Conservation (phyloP, 1,140 invertebrate species). For the Drosophila prosaltans region DNA sequence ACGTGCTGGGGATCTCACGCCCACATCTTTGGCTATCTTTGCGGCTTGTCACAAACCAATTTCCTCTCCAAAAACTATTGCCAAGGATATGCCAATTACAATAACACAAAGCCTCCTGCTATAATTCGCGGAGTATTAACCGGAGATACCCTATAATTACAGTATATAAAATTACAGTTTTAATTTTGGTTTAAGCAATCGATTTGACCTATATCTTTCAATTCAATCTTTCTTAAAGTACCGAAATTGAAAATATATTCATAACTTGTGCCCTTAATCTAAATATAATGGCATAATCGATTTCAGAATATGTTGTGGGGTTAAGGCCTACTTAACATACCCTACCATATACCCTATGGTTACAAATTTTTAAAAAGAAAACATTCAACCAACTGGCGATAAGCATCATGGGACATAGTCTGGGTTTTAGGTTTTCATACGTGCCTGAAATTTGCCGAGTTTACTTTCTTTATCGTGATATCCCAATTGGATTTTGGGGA, state of each 20-base stretch:
- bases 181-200: no score
- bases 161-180: no score
- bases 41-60: conserved; percentile 54
- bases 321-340: not conserved
- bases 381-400: conserved; percentile 7
- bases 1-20: conserved; percentile 48
- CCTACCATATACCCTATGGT: not conserved
- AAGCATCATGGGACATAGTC: conserved; percentile 3
- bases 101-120: conserved; percentile 11
- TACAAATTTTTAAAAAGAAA: conserved; percentile 6
- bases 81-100: conserved; percentile 52
- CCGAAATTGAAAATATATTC: no score
- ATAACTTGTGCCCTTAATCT: no score
- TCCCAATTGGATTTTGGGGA: conserved; percentile 8
- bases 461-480: conserved; percentile 11
- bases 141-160: not conserved
- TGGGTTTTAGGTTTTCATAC: conserved; percentile 7
- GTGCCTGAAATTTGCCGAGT: conserved; percentile 10
- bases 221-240: no score
- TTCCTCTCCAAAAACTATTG: conserved; percentile 34
- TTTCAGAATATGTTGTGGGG: no score
- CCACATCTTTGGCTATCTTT: conserved; percentile 37
- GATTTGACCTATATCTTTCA: no score
- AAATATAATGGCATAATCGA: no score
- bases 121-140: not conserved